These are phyloP conservation scores for Charanyca ferruginea DNA, from an alignment of 2,888 invertebrate species.

Conservation along the genomic window DNA sequence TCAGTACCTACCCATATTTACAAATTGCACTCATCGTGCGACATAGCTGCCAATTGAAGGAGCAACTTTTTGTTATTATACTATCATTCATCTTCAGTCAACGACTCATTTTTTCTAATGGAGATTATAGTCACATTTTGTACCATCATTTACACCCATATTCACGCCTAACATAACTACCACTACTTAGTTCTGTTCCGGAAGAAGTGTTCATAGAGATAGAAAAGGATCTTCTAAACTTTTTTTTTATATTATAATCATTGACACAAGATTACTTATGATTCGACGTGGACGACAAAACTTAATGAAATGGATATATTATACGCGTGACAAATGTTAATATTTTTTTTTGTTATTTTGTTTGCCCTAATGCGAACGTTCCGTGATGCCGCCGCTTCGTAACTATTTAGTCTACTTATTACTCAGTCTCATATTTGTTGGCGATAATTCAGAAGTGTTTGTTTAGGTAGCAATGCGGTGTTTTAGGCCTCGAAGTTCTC, in stretches of 20 bases:
- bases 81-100: conserved; percentile 76
- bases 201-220: conserved; percentile 63
- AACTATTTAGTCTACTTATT: conserved; percentile 86
- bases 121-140: conserved; percentile 89
- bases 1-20: conserved; percentile 86
- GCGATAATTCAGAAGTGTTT: conserved; percentile 79
- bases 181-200: conserved; percentile 60
- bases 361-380: conserved; percentile 66
- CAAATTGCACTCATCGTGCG: conserved; percentile 78
- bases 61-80: conserved; percentile 70
- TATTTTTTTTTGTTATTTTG: conserved; percentile 71
- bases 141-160: conserved; percentile 82
- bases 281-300: conserved; percentile 63
- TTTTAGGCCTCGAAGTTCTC: conserved; percentile 92
- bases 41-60: conserved; percentile 88
- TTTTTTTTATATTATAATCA: conserved; percentile 58
- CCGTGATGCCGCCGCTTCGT: conserved; percentile 76
- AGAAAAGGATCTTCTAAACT: conserved; percentile 63
- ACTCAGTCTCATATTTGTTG: conserved; percentile 90
- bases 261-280: conserved; percentile 64
- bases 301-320: conserved; percentile 59
- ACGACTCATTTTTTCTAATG: conserved; percentile 75
- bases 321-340: conserved; percentile 56
- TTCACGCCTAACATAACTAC: conserved; percentile 57
- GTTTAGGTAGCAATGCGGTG: conserved; percentile 91